Percentiles rank a stretch among this genome's conserved stretches.
These are phyloP conservation scores for Deroplatys truncata DNA, from an alignment of 2,888 invertebrate species.

Conservation along the genomic window DNA sequence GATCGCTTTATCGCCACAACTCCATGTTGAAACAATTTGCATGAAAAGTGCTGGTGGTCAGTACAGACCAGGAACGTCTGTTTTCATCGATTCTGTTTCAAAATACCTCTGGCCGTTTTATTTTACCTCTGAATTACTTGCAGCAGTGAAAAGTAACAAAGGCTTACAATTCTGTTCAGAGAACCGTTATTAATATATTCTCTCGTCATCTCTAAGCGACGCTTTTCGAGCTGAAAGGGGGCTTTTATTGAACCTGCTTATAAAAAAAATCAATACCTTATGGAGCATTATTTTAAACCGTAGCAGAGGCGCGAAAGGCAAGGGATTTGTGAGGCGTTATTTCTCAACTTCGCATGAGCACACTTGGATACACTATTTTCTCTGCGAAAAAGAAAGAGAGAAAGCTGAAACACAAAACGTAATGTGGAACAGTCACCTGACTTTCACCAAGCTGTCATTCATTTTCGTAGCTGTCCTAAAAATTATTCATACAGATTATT, in stretches of 20 bases:
- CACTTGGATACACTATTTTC: too few relatives aligned
- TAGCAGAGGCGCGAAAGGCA: too few relatives aligned
- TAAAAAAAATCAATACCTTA: neutral
- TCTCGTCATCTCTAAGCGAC: neutral
- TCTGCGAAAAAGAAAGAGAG: too few relatives aligned
- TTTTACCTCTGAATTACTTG: neutral
- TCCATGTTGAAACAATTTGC: neutral
- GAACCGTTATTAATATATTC: neutral
- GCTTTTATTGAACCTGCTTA: neutral
- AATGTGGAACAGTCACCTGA: too few relatives aligned
- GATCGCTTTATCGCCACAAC: neutral
- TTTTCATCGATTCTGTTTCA: neutral
- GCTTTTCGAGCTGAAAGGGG: neutral
- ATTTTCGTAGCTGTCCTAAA: too few relatives aligned
- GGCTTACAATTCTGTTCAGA: neutral
- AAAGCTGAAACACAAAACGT: too few relatives aligned
- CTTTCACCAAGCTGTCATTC: too few relatives aligned
- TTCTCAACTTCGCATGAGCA: too few relatives aligned
- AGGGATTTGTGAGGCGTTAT: too few relatives aligned
- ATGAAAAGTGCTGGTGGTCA: neutral
- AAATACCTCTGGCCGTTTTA: neutral
- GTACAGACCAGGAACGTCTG: neutral
- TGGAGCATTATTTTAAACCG: too few relatives aligned
- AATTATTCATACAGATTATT: too few relatives aligned
- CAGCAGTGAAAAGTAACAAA: neutral